Evolutionary conservation across 2,888 invertebrate genomes (phyloP), one percentile per base, ranked within the genome.

Genomic region (Platynereis dumerilii): DNA sequence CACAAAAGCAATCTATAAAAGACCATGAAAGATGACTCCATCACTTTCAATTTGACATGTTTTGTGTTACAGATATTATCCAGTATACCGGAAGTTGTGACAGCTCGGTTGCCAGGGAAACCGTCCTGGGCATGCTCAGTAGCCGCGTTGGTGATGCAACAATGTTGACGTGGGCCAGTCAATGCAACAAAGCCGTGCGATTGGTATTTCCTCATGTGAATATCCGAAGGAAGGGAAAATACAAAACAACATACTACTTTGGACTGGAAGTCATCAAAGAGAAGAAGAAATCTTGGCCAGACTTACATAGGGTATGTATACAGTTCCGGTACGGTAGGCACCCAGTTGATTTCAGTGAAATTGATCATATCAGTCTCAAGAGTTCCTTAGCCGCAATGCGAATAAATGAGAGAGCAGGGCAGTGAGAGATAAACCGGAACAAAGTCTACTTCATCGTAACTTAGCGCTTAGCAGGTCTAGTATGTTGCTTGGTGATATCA

Each of bases 171-270:
- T 78, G 78, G 78, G 78, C 78, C 0, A 69, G 74, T 12, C 76
- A 77, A 67, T 77, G 77, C 69, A 79, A 78, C 67, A 69, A 76
- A n/a, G 79, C 77, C 5, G 69, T 78, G n/a, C 66, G 77, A 27
- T 69, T 72, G 5, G 70, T 77, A 15, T 79, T 75, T 52, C 79
- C 79, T 5, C 68, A 72, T 20, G 72, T 77, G 10, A 71, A 74
- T 57, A 76, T 78, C 67, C 76, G 75, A 60, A 65, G 79, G 27
- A 79, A 78, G 61, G 79, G 79, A 54, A 79, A 79, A 72, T 76
- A 73, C 67, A 79, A 79, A 65, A 74, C 77, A 54, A 76, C 78
- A 24, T 75, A 74, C 44, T 78, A 74, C 60, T 74, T 73, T 69
- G 78, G 78, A 45, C 74, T 78, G 10, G 72, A 74, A 45, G 74